phyloP scores from a whole-genome alignment of 2,113 vertebrate genomes.

The Psittacara wagleri region DNA sequence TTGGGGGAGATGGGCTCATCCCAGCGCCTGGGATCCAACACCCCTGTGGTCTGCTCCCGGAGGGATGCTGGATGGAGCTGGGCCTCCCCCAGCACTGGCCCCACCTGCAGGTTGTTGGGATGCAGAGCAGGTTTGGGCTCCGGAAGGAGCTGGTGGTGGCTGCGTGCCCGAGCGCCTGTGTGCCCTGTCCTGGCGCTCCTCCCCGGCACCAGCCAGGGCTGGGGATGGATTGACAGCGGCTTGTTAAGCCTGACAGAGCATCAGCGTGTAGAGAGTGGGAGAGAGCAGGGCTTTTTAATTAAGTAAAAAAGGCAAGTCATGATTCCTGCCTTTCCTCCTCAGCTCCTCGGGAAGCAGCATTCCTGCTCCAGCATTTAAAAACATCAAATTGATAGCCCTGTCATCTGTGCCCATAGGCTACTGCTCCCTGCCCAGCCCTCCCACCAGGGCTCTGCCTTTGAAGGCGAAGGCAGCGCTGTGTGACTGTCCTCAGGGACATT shows the following conservation, averaged over 20 bases:
- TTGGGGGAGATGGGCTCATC: neutral
- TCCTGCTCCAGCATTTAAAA: neutral
- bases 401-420: slow-evolving; percentile 59
- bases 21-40: neutral
- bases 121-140: rapidly evolving
- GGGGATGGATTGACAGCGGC: neutral
- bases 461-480: neutral
- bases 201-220: neutral
- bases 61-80: neutral
- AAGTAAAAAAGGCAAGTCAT: neutral
- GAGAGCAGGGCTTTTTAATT: slow-evolving; percentile 31
- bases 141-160: neutral
- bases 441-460: slow-evolving; percentile 39
- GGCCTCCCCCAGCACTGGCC: rapidly evolving
- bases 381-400: slow-evolving; percentile 22
- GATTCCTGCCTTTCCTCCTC: slow-evolving; percentile 22
- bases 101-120: rapidly evolving
- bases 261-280: neutral
- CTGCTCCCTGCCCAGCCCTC: slow-evolving; percentile 49
- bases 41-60: neutral
- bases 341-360: neutral
- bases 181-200: neutral
- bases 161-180: rapidly evolving
- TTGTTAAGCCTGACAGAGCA: slow-evolving; percentile 48
- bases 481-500: slow-evolving; percentile 27